Base-by-base conservation (phyloP, 2,888 invertebrate species). In the Phortica magna region DNA sequence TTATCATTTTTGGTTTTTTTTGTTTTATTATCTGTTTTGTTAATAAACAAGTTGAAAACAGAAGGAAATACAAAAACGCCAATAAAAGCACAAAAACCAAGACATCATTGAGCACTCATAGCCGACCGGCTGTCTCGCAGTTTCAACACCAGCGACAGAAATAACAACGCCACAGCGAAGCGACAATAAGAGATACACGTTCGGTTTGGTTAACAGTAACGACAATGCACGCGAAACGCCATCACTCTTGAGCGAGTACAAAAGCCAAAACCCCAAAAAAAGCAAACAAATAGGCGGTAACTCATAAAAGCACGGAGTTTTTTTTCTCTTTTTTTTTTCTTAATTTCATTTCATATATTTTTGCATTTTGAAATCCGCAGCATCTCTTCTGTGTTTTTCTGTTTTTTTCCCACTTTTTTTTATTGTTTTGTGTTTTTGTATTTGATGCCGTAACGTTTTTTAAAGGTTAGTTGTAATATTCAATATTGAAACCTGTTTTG, bases 381-480 rank as follows among this genome's bases (percentile, higher is more conserved):
- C 43, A 43, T 43, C 19, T 64, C 31, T 68, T 41, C 68, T n/a
- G n/a, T 14, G 14, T 31, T 64, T 64, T 64, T 59, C 19, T 4
- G 3, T 17, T 22, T 10, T 10, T 59, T 59, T 59, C 7, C 19
- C 19, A 10, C 17, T 59, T 7, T 64, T 64, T 64, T 22, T 19
- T 22, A 12, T 64, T 64, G 39, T 31, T 64, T 64, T 64, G 19
- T 67, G 22, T 67, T 68, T 68, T 43, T 76, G 73, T 79, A 75
- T 79, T 75, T 57, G 53, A 68, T 75, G 68, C 42, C 55, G 68
- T 75, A 75, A 75, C 75, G 31, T 73, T 74, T 79, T 77, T 75
- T 73, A 81, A 81, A 81, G 81, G 81, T 81, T 81, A 81, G 81
- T 79, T 81, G 81, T 78, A 81, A 76, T 79, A 77, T 81, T 81